Percentiles rank a stretch among this genome's conserved stretches.
Evolutionary conservation across 2,888 invertebrate species (phyloP).

Genomic region (Luperina nickerlii): DNA sequence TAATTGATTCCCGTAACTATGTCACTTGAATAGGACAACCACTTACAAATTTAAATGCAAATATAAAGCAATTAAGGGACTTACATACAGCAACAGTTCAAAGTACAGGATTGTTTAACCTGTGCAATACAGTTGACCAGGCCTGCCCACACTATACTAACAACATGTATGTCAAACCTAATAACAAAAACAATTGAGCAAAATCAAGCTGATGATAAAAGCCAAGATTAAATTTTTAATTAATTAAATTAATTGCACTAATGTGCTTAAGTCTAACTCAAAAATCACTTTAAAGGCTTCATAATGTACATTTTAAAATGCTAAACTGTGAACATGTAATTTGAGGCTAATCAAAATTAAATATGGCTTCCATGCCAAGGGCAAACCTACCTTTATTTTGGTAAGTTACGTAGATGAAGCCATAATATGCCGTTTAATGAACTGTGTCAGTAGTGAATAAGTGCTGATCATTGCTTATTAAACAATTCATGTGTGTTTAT

Average conservation of each 20-base stretch:
- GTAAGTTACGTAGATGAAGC: constrained; percentile 61
- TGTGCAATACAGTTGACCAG: not conserved
- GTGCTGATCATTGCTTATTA: not conserved
- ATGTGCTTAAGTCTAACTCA: not conserved
- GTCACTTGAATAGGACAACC: not conserved
- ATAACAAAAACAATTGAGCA: not conserved
- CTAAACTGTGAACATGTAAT: constrained; percentile 64
- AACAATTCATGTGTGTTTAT: not conserved
- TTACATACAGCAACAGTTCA: not conserved
- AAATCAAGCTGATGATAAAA: not conserved
- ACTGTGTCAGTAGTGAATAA: constrained; percentile 34
- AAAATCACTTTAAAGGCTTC: constrained; percentile 66
- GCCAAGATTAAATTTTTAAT: not conserved
- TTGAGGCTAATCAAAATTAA: constrained; percentile 70
- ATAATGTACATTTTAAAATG: constrained; percentile 64
- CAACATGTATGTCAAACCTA: not conserved
- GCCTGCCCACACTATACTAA: not conserved
- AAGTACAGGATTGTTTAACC: not conserved
- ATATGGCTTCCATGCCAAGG: constrained; percentile 81
- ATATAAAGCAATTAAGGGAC: not conserved
- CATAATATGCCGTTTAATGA: constrained; percentile 56
- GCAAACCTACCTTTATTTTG: constrained; percentile 68
- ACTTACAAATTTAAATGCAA: not conserved
- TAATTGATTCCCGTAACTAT: not conserved
- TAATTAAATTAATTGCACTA: not conserved